Evolutionary conservation across 2,113 vertebrate species (phyloP).

Genomic region (Lota lota): DNA sequence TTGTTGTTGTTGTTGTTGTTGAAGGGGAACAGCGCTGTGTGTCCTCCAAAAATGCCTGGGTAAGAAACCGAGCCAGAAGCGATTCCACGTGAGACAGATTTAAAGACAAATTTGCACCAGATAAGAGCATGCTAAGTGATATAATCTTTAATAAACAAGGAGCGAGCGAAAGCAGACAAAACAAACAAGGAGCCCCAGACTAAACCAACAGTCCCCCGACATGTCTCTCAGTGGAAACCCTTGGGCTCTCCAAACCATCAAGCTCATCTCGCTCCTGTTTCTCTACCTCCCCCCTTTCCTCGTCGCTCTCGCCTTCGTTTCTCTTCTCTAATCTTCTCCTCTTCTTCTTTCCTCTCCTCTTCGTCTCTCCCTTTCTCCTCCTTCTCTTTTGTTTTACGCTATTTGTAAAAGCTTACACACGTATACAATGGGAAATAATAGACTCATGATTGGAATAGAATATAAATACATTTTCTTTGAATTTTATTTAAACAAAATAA

Average conservation of each 20-base stretch:
- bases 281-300: not conserved
- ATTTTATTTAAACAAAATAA: too few relatives aligned
- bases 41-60: too few relatives aligned
- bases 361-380: not conserved
- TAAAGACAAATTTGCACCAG: constrained; percentile 14
- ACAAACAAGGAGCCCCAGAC: constrained; percentile 48
- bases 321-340: not conserved
- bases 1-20: too few relatives aligned
- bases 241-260: constrained; percentile 1
- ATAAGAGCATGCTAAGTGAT: constrained; percentile 20
- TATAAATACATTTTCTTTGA: too few relatives aligned
- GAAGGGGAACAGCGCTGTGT: too few relatives aligned
- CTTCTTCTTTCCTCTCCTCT: not conserved
- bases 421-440: too few relatives aligned
- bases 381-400: not conserved
- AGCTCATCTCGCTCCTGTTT: not conserved
- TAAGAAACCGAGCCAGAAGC: not conserved
- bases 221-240: constrained; percentile 34
- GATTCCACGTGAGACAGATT: constrained; percentile 11
- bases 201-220: constrained; percentile 45
- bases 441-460: too few relatives aligned
- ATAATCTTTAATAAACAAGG: constrained; percentile 41
- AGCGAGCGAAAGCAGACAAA: constrained; percentile 35
- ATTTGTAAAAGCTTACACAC: too few relatives aligned
- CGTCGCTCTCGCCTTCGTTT: not conserved